Evolutionary conservation across 53 echinoderm and acorn worm species (phyloP).

Genomic region (Hippasteria phrygiana): DNA sequence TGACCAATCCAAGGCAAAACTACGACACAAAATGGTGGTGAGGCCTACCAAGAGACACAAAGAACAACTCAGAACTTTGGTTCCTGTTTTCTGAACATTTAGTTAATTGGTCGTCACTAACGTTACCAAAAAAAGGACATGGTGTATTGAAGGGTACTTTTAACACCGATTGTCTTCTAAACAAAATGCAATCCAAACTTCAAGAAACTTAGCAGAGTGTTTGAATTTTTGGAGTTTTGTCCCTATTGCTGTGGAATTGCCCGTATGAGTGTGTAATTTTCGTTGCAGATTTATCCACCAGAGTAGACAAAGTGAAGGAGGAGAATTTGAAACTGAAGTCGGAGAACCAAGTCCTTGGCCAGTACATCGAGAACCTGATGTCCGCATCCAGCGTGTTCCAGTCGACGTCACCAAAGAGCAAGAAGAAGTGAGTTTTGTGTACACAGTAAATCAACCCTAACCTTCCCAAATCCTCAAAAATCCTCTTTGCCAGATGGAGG

Average conservation of each 20-base stretch:
- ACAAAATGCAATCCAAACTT: too few relatives aligned
- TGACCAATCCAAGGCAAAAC: too few relatives aligned
- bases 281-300: conserved; percentile 82
- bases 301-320: conserved; percentile 98
- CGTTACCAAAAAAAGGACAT: too few relatives aligned
- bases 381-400: conserved; percentile 99
- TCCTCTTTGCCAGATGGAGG: too few relatives aligned
- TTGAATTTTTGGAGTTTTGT: neutral
- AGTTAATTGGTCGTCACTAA: too few relatives aligned
- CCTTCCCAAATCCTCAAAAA: neutral
- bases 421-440: conserved; percentile 87
- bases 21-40: too few relatives aligned
- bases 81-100: too few relatives aligned
- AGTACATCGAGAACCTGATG: conserved; percentile 99
- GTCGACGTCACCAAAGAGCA: conserved; percentile 98
- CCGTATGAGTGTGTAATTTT: neutral
- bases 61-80: too few relatives aligned
- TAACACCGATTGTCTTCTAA: too few relatives aligned
- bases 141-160: too few relatives aligned
- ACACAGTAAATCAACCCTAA: neutral
- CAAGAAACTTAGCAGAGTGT: neutral
- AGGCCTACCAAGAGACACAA: too few relatives aligned
- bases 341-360: conserved; percentile 97
- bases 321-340: conserved; percentile 97
- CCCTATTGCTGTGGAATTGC: too few relatives aligned